A percentile compares a stretch with the other conserved stretches of the same genome.
These are phyloP conservation scores for Capricornis sumatraensis DNA, from an alignment of 2,113 vertebrate species.

Conservation along the genomic window DNA sequence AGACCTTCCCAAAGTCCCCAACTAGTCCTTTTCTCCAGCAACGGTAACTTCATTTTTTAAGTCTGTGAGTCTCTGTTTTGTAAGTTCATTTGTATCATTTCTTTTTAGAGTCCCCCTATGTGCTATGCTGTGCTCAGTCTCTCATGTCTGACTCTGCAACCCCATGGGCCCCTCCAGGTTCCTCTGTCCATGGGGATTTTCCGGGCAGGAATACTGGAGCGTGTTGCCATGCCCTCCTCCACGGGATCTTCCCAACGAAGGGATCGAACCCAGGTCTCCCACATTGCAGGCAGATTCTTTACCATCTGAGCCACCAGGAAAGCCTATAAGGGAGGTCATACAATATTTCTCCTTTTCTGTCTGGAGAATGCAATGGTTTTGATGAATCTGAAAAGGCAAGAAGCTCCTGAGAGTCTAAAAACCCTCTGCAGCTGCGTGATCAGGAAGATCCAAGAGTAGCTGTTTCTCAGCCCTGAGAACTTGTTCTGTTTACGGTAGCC, in stretches of 20 bases:
- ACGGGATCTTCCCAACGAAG: neutral
- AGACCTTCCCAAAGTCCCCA: neutral
- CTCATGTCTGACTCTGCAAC: neutral
- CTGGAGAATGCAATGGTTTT: neutral
- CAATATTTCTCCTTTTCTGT: neutral
- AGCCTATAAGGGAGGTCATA: neutral
- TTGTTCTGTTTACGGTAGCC: neutral
- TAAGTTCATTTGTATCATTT: neutral
- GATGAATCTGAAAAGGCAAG: neutral
- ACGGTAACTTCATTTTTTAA: fast-evolving
- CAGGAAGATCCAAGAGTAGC: neutral
- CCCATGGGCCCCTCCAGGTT: neutral
- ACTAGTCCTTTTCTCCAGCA: neutral
- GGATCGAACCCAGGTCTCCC: neutral
- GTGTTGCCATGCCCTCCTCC: neutral
- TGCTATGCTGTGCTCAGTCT: neutral
- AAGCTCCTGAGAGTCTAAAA: neutral
- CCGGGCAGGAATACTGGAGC: neutral
- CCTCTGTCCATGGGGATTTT: neutral
- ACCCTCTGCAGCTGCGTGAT: neutral
- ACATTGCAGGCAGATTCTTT: neutral
- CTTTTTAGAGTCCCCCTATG: neutral
- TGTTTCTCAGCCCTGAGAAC: neutral
- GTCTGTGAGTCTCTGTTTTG: neutral
- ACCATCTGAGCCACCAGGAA: neutral